Conservation (phyloP, 2,888 invertebrate genomes). For the Orchesella flavescens region DNA sequence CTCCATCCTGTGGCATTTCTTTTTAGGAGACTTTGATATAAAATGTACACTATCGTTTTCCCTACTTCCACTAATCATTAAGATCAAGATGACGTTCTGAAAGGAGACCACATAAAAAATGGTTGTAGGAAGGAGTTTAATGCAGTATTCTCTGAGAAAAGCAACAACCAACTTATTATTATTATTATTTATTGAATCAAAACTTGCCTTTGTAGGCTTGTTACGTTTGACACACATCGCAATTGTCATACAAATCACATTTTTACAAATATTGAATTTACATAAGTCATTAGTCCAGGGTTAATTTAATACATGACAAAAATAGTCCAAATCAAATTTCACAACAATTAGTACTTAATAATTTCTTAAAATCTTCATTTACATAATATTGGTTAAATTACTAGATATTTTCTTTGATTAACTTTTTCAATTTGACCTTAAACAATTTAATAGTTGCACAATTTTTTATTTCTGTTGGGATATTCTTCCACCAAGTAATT, state of each 20-base stretch:
- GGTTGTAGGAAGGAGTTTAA: not conserved
- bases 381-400: no score
- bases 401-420: not conserved
- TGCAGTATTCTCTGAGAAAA: no score
- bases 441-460: not conserved
- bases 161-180: no score
- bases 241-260: no score
- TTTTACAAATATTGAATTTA: no score
- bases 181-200: no score
- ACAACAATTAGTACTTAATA: no score
- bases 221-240: no score
- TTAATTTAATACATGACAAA: no score
- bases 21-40: conserved; percentile 37
- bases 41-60: conserved; percentile 36
- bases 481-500: not conserved
- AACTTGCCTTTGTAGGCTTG: no score
- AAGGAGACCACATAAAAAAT: not conserved
- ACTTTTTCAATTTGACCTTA: not conserved
- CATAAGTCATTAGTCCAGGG: no score
- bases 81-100: conserved; percentile 37
- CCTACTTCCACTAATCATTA: conserved; percentile 46
- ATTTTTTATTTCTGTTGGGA: not conserved
- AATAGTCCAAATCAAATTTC: no score
- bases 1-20: conserved; percentile 24
- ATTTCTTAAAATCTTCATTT: not conserved